Evolutionary conservation across 1,140 invertebrate genomes (phyloP), one percentile per base, ranked within the genome.

Genomic region (Cecropterus lyciades): DNA sequence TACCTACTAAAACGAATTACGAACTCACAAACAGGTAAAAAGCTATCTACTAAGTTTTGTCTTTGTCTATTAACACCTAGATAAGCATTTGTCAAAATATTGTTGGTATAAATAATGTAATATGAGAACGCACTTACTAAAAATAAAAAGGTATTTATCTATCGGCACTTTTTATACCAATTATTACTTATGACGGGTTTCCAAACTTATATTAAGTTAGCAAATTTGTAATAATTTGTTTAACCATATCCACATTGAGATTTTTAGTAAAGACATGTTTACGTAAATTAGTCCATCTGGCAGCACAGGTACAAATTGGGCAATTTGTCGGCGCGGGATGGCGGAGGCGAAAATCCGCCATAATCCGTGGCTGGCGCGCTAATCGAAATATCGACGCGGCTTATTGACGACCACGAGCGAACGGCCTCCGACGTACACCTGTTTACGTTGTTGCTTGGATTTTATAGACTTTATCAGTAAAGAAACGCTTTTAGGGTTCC

Each of bases 371-470:
- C 70, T 77, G 73, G 77, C 79, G 70, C 82, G 87, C 87, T 89
- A 90, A 90, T 90, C 87, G 87, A 86, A 85, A 87, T 87, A 90
- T 88, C 84, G 86, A 82, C 68, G 72, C 70, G 73, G 79, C 72
- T 80, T 82, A 82, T 84, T 80, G 82, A 78, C 75, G 66, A 57
- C 6, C 16, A 42, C 55, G 55, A 45, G 20, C 42, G 53, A 43
- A 65, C 52, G 37, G 17, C 46, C 55, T 67, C 48, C 20, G 17
- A 49, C 24, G 14, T 42, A 33, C 57, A 30, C 43, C 57, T 33
- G 27, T 46, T 30, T 43, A 60, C 24, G n/a, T 49, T 60, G n/a
- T 49, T 60, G 27, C 20, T 37, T 48, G 45, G 24, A 45, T 45
- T 13, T 46, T 42, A 14, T 17, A 2, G 10, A 37, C 11, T 37